These are phyloP conservation scores for Amblyjoppa fuscipennis DNA, from an alignment of 2,888 invertebrate genomes.

Conservation along the genomic window DNA sequence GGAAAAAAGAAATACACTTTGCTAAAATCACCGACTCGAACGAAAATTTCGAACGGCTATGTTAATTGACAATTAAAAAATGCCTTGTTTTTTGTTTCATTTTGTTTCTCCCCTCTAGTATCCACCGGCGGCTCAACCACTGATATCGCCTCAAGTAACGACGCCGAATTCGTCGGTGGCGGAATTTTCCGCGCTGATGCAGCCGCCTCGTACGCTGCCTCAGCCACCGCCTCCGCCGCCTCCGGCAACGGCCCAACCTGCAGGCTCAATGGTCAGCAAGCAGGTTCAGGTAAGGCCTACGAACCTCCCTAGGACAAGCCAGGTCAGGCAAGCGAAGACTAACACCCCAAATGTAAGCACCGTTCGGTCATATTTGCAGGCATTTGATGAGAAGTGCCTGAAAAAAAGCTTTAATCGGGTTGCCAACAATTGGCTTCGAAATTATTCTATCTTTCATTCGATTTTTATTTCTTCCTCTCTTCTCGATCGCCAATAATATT, in stretches of 20 bases:
- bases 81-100: conserved; percentile 12
- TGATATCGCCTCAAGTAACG: conserved; percentile 86
- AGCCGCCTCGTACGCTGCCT: conserved; percentile 85
- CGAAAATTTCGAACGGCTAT: not conserved
- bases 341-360: conserved; percentile 85
- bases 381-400: conserved; percentile 77
- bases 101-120: conserved; percentile 85
- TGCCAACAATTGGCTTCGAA: not conserved
- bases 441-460: conserved; percentile 19
- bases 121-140: conserved; percentile 90
- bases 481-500: conserved; percentile 14
- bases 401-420: conserved; percentile 22
- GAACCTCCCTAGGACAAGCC: conserved; percentile 85
- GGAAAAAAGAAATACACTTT: too few relatives aligned
- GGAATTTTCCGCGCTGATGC: conserved; percentile 85
- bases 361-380: conserved; percentile 76
- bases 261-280: conserved; percentile 87
- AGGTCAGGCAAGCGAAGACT: conserved; percentile 85
- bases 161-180: conserved; percentile 86
- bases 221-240: conserved; percentile 86
- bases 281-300: conserved; percentile 88
- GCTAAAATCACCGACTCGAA: too few relatives aligned
- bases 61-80: not conserved
- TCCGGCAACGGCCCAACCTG: conserved; percentile 84
- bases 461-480: not conserved